phyloP scores from a whole-genome alignment of 1,140 invertebrate genomes.

The Saccostrea cuccullata region DNA sequence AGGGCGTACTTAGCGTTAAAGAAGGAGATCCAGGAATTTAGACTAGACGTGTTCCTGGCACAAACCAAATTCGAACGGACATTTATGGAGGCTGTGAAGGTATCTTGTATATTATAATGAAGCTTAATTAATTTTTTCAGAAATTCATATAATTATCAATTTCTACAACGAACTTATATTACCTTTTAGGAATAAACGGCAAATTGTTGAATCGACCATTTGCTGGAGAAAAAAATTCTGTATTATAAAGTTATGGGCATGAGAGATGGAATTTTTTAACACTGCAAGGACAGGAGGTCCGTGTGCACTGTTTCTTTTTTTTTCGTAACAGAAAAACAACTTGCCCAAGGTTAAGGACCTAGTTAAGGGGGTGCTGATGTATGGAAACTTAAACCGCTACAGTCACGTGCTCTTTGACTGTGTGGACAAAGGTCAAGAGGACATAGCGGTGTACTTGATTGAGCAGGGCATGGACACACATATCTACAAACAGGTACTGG shows the following conservation, averaged over 20 bases:
- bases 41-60: slow-evolving; percentile 52
- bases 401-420: slow-evolving; percentile 55
- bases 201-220: no score
- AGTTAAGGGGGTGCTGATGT: slow-evolving; percentile 30
- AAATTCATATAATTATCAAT: no score
- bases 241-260: no score
- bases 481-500: slow-evolving; percentile 60
- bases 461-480: slow-evolving; percentile 50
- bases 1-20: slow-evolving; percentile 42
- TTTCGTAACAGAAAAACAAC: slow-evolving; percentile 34
- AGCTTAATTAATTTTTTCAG: no score
- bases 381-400: slow-evolving; percentile 47
- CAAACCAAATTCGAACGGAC: slow-evolving; percentile 53
- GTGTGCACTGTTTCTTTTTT: not conserved
- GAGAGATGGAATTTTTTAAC: no score
- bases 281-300: no score
- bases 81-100: slow-evolving; percentile 52
- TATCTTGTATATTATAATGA: not conserved
- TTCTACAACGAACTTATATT: no score
- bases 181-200: no score
- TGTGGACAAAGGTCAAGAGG: slow-evolving; percentile 54
- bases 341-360: slow-evolving; percentile 40
- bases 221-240: no score
- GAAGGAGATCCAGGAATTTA: slow-evolving; percentile 48
- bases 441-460: slow-evolving; percentile 54